These are phyloP conservation scores for Amia ocellicauda DNA, from an alignment of 2,113 vertebrate species.

Conservation along the genomic window DNA sequence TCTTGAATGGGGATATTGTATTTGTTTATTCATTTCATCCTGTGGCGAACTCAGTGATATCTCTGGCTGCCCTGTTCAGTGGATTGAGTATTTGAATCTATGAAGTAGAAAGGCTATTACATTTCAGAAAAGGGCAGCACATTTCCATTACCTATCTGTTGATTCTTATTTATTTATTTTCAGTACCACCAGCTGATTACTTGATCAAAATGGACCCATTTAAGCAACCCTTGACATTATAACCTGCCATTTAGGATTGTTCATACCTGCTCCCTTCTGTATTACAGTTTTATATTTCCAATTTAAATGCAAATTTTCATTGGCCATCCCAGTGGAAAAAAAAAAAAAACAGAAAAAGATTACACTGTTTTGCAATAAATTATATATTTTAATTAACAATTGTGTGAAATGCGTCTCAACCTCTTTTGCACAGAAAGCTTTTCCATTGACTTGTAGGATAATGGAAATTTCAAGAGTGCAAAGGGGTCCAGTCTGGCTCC, in stretches of 20 bases:
- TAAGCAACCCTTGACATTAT: conserved; percentile 1
- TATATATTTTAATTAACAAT: conserved; percentile 73
- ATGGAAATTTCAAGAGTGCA: conserved; percentile 39
- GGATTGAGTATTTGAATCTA: no score
- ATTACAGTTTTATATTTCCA: conserved; percentile 31
- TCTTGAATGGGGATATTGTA: no score
- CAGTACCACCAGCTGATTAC: neutral
- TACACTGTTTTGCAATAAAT: conserved; percentile 59
- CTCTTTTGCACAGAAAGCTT: conserved; percentile 44
- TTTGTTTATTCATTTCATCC: no score
- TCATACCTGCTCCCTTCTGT: conserved; percentile 14
- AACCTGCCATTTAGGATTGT: conserved; percentile 27
- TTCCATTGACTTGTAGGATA: conserved; percentile 26
- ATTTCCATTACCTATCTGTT: no score
- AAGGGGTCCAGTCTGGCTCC: conserved; percentile 27
- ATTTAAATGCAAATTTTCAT: conserved; percentile 49
- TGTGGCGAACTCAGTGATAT: no score
- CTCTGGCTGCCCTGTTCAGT: no score
- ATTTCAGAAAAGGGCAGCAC: no score
- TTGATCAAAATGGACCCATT: neutral
- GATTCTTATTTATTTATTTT: neutral
- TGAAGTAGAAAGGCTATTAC: no score
- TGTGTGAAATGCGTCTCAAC: conserved; percentile 52
- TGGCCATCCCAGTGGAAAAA: conserved; percentile 32
- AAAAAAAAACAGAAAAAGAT: conserved; percentile 51